Base-by-base conservation (phyloP, 2,113 vertebrate species). In the Nanorana parkeri region DNA sequence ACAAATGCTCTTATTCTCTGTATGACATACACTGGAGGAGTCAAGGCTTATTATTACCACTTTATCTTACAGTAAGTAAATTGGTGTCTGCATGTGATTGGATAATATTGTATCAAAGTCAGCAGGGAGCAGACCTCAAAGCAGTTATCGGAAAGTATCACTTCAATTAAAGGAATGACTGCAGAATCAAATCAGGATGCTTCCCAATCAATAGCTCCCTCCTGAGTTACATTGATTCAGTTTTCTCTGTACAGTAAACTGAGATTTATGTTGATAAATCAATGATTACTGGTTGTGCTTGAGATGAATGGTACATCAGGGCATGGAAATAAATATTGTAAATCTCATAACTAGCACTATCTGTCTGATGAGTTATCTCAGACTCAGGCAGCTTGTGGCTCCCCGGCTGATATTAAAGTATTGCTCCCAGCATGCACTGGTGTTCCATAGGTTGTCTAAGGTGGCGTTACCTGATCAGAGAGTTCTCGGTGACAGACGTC, bases 121-220 rank as follows among this genome's bases (percentile, higher is more conserved):
- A 91, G 83, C 86, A 84, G 83, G 87, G 74, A 26, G 21, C 21
- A 69, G 83, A 72, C 83, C 85, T 85, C 88, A 87, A 84, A 85
- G 76, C 88, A 90, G 88, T 90, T 91, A 91, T 90, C 90, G 86
- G 86, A 90, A 89, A 90, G 28, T 90, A 91, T 92, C 90, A 90
- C 91, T 93, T 91, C 91, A 92, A 93, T 95, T 94, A 96, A 95
- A 92, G 90, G 91, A 92, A 95, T 93, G 93, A 90, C 87, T 84
- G 52, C 92, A 89, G 92, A 93, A 94, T 92, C 91, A 94, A 94
- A 95, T 90, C 92, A 93, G 90, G 91, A 91, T 87, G 83, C 80
- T 91, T 87, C 65, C 60, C 87, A 91, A 96, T 96, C 96, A 92
- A 95, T 96, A 93, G 86, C 79, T 86, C 89, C 91, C 94, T 91